Evolutionary conservation across 2,888 invertebrate genomes (phyloP).

Genomic region (Diplolepis rosae): DNA sequence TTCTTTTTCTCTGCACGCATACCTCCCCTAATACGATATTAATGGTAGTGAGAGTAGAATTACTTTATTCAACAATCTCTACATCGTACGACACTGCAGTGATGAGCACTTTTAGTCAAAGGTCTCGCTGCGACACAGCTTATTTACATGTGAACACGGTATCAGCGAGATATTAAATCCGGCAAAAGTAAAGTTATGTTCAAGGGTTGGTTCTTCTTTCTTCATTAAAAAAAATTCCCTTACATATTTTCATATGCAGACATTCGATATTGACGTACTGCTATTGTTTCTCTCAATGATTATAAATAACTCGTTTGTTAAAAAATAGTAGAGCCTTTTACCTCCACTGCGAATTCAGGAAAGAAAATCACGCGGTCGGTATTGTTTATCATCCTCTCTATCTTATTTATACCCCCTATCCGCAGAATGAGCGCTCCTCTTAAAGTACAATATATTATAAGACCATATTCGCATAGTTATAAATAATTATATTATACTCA

Average conservation of each 20-base stretch:
- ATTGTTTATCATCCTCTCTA: slow-evolving; percentile 42
- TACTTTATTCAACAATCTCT: slow-evolving; percentile 21
- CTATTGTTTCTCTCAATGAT: slow-evolving; percentile 49
- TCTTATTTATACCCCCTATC: slow-evolving; percentile 26
- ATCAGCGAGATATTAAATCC: slow-evolving; percentile 40
- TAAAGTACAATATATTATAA: slow-evolving; percentile 56
- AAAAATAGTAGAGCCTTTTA: slow-evolving; percentile 65
- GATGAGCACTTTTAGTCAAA: slow-evolving; percentile 39
- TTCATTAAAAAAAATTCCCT: slow-evolving; percentile 6
- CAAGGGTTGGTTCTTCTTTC: background rate
- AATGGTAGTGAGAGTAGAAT: slow-evolving; percentile 27
- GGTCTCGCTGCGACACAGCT: slow-evolving; percentile 33
- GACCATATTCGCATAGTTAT: slow-evolving; percentile 60
- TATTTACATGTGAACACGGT: slow-evolving; percentile 48
- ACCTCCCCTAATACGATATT: slow-evolving; percentile 3
- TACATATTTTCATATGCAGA: slow-evolving; percentile 6
- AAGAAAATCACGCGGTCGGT: slow-evolving; percentile 52
- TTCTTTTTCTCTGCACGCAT: slow-evolving; percentile 19
- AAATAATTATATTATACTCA: slow-evolving; percentile 57
- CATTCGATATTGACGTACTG: slow-evolving; percentile 27
- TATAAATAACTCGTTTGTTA: slow-evolving; percentile 64
- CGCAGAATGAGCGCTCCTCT: slow-evolving; percentile 36
- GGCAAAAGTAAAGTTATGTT: background rate
- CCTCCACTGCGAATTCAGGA: slow-evolving; percentile 41
- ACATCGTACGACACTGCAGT: slow-evolving; percentile 26